Conservation (phyloP, 2,888 invertebrate species). For the Tricholauxania praeusta region DNA sequence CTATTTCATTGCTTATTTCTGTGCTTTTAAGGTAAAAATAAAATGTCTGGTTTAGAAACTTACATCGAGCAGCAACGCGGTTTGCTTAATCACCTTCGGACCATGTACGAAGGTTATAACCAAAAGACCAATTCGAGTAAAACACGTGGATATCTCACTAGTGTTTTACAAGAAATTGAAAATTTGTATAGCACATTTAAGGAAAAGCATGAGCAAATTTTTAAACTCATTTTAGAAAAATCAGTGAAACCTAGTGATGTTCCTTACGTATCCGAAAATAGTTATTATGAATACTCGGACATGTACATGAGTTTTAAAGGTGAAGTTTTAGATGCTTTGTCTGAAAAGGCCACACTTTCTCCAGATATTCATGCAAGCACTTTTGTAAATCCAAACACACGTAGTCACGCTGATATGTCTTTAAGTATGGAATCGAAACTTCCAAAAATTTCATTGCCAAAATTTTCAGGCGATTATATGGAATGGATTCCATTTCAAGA, state of each 20-base stretch:
- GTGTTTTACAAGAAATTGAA: neutral
- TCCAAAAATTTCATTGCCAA: too few species aligned
- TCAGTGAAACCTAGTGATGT: neutral
- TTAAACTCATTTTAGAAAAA: neutral
- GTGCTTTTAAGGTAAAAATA: too few species aligned
- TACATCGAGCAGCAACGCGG: neutral
- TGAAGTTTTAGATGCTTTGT: neutral
- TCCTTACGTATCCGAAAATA: conserved; percentile 3
- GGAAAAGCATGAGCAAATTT: conserved; percentile 10
- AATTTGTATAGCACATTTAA: too few species aligned
- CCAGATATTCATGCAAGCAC: neutral
- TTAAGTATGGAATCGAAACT: conserved; percentile 2
- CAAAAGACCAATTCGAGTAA: neutral
- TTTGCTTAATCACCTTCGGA: neutral
- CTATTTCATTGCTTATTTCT: too few species aligned
- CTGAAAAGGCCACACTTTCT: neutral
- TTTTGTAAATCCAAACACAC: neutral
- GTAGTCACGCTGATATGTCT: neutral
- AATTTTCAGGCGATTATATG: too few species aligned
- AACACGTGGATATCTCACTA: conserved; percentile 11
- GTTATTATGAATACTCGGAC: neutral
- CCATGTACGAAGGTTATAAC: neutral
- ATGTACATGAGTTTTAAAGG: conserved; percentile 13
- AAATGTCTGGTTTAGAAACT: neutral
- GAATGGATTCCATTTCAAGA: conserved; percentile 21